Base-by-base conservation (phyloP, 2,888 invertebrate genomes). In the Acanthopleura granulata region DNA sequence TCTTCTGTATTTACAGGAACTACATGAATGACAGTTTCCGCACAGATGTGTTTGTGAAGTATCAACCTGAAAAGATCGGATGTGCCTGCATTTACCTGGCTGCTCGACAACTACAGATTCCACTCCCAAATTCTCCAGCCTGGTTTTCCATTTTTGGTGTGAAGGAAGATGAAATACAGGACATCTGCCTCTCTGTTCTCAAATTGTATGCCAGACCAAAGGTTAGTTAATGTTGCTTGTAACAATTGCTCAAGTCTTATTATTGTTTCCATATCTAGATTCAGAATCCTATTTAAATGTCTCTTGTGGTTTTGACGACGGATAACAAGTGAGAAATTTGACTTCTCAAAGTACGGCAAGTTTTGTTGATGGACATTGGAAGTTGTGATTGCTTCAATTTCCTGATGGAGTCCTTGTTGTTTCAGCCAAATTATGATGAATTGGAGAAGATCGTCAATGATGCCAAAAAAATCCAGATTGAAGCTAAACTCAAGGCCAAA, bases 1-100 rank as follows among this genome's bases (percentile, higher is more conserved):
- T 40, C 40, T 66, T n/a, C 25, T 71, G n/a, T 79, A 74, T 73
- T 86, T 90, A 11, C 86, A 94, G 93, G 94, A 99, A 99, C 91
- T 99, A 98, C 91, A 99, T 99, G 99, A 99, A 99, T 90, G 99
- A 99, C 92, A 96, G 98, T 0, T 92, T 99, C 72, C 93, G 99
- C 51, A 98, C 98, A 0, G 97, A 99, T 91, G 97, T 98, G 0
- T 99, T 99, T 90, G 94, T 99, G 89, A 93, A 97, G 70, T 97
- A 96, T 90, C 95, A 95, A 77, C 98, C 99, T 0, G 99, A 99
- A 90, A 97, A 97, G 0, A 97, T 99, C 75, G 99, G 99, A 0
- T 98, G 98, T 91, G 98, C 99, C n/a, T 99, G 99, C 90, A 98
- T 99, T 82, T 98, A 96, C 90, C 92, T 99, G 73, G 97, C 98